Conservation (phyloP, 2,797 vertebrate genomes). For the Sebastiscus albofasciatus region DNA sequence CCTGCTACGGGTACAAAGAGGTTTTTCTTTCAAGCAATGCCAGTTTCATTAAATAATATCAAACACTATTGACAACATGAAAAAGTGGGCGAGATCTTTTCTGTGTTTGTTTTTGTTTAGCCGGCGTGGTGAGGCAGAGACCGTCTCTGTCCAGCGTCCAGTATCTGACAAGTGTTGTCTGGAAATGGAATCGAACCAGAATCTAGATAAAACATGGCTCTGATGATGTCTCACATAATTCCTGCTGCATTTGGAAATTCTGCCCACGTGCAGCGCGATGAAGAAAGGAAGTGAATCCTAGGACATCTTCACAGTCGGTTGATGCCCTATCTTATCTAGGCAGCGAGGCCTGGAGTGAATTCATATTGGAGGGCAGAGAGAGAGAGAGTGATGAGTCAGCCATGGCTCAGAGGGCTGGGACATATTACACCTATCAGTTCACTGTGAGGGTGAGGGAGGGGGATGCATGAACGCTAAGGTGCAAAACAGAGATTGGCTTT, state of each 20-base stretch:
- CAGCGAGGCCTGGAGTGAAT: slow-evolving; percentile 56
- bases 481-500: slow-evolving; percentile 38
- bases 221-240: slow-evolving; percentile 16
- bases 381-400: slow-evolving; percentile 74
- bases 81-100: neutral
- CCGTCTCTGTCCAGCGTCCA: neutral
- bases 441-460: slow-evolving; percentile 21
- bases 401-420: slow-evolving; percentile 50
- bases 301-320: slow-evolving; percentile 46
- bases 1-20: slow-evolving; percentile 20
- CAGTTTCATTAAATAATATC: slow-evolving; percentile 48
- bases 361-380: slow-evolving; percentile 57
- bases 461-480: slow-evolving; percentile 8
- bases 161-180: neutral
- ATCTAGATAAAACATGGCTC: neutral
- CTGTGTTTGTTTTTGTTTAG: neutral
- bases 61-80: slow-evolving; percentile 4
- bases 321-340: slow-evolving; percentile 51
- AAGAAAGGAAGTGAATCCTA: slow-evolving; percentile 44
- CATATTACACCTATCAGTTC: slow-evolving; percentile 64
- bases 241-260: slow-evolving; percentile 24
- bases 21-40: slow-evolving; percentile 32
- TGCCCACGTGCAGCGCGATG: neutral
- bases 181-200: neutral
- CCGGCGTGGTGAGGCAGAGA: neutral